Evolutionary conservation across 2,797 vertebrate genomes (phyloP).

Genomic region (Coreius guichenoti): DNA sequence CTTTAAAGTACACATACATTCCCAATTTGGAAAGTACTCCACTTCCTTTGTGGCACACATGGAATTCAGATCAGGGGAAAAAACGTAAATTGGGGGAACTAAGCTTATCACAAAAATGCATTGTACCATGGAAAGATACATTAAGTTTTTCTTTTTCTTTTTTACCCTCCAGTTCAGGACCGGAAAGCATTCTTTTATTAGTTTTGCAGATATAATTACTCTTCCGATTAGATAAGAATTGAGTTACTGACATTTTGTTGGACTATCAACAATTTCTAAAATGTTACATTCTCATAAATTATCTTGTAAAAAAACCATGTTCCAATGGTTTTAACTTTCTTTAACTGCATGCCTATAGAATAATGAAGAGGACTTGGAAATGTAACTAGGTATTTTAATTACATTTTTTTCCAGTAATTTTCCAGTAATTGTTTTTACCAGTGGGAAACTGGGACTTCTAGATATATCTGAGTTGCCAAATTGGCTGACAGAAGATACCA

Average conservation of each 20-base stretch:
- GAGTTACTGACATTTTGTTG: not conserved
- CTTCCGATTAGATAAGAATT: not conserved
- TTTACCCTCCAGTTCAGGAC: not conserved
- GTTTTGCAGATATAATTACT: conserved; percentile 22
- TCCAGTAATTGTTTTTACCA: not conserved
- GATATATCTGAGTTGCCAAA: not conserved
- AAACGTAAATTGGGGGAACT: conserved; percentile 26
- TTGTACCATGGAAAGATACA: conserved; percentile 3
- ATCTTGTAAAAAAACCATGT: not conserved
- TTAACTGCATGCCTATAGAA: not conserved
- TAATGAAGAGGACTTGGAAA: not conserved
- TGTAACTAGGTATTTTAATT: not conserved
- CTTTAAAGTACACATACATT: conserved; percentile 16
- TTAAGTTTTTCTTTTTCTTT: conserved; percentile 4
- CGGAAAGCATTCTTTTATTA: not conserved
- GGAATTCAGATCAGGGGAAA: conserved; percentile 22
- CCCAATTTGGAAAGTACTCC: conserved; percentile 10
- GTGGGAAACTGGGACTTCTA: not conserved
- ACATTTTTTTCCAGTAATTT: not conserved
- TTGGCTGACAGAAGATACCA: not conserved
- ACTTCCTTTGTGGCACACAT: conserved; percentile 28
- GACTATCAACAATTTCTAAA: not conserved
- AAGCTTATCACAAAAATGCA: not conserved
- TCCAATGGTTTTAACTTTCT: not conserved
- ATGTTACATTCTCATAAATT: not conserved